These are phyloP conservation scores for Eulithis testata DNA, from an alignment of 2,888 invertebrate species.

Conservation along the genomic window DNA sequence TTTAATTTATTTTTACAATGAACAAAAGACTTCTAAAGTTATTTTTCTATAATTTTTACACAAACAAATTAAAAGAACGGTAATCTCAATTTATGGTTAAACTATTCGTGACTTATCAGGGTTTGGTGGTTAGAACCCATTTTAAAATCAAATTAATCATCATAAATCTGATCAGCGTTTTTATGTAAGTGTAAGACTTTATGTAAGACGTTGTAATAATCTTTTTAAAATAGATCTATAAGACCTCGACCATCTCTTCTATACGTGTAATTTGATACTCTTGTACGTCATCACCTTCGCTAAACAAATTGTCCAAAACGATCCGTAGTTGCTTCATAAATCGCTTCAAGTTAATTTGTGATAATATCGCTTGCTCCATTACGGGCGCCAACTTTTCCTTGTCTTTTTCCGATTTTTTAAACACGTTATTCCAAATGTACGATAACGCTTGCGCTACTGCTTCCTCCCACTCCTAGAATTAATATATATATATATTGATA, in stretches of 20 bases:
- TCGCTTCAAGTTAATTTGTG: slow-evolving; percentile 73
- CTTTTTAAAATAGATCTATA: slow-evolving; percentile 44
- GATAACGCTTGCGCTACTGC: slow-evolving; percentile 87
- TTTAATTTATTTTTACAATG: neutral
- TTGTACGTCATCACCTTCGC: slow-evolving; percentile 50
- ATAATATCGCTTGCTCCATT: slow-evolving; percentile 74
- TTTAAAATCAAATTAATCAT: slow-evolving; percentile 20
- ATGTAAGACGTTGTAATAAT: too few species aligned
- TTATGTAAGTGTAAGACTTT: too few species aligned
- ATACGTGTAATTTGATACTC: slow-evolving; percentile 59
- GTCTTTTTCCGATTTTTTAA: slow-evolving; percentile 87
- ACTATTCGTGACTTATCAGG: slow-evolving; percentile 5
- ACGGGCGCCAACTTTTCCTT: slow-evolving; percentile 83
- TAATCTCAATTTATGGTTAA: neutral
- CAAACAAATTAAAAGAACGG: neutral
- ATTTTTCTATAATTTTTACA: neutral
- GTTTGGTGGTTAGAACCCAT: neutral
- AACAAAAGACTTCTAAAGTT: too few species aligned
- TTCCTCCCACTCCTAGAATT: slow-evolving; percentile 91
- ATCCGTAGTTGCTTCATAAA: slow-evolving; percentile 72
- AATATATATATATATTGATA: slow-evolving; percentile 17
- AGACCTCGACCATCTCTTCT: slow-evolving; percentile 75
- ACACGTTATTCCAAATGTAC: slow-evolving; percentile 86
- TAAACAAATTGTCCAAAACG: slow-evolving; percentile 68
- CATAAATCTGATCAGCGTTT: too few species aligned